A percentile compares a stretch with the other conserved stretches of the same genome.
Evolutionary conservation across 2,113 vertebrate genomes (phyloP).

Genomic region (Sebastes schlegelii): DNA sequence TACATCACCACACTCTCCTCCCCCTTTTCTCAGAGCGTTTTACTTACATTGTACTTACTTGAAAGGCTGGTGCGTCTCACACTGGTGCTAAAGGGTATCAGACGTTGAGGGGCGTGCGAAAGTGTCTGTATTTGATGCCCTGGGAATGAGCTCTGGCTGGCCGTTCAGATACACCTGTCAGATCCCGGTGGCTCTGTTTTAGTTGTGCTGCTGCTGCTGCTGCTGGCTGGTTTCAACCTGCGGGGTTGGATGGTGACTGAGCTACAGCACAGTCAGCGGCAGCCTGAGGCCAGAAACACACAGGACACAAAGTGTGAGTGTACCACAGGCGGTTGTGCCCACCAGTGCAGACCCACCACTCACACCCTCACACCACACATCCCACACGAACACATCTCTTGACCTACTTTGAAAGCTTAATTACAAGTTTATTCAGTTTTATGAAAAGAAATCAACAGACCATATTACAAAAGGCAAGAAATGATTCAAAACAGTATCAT

Average conservation of each 20-base stretch:
- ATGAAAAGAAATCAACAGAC: not conserved
- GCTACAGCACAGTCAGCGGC: constrained; percentile 1
- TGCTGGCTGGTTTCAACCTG: constrained; percentile 8
- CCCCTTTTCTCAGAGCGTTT: no score
- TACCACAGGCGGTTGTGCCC: not conserved
- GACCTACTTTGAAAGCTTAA: constrained; percentile 16
- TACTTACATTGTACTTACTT: no score
- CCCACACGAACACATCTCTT: constrained; percentile 1
- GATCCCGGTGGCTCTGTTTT: constrained; percentile 28
- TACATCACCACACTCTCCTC: no score
- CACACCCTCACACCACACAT: not conserved
- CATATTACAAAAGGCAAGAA: not conserved
- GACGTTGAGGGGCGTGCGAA: no score
- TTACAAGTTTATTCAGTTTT: not conserved
- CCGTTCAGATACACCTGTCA: not conserved
- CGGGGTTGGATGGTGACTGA: not conserved
- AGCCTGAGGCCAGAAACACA: constrained; percentile 30
- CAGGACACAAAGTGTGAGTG: constrained; percentile 22
- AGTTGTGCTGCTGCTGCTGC: constrained; percentile 33
- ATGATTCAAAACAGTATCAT: not conserved
- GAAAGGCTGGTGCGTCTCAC: no score
- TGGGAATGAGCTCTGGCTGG: no score
- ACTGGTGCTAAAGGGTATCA: no score
- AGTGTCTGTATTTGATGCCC: no score
- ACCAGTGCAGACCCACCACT: not conserved